Evolutionary conservation across 53 echinoderm and acorn worm species (phyloP), one percentile per base, ranked within the genome.

Genomic region (Henricia sp.): DNA sequence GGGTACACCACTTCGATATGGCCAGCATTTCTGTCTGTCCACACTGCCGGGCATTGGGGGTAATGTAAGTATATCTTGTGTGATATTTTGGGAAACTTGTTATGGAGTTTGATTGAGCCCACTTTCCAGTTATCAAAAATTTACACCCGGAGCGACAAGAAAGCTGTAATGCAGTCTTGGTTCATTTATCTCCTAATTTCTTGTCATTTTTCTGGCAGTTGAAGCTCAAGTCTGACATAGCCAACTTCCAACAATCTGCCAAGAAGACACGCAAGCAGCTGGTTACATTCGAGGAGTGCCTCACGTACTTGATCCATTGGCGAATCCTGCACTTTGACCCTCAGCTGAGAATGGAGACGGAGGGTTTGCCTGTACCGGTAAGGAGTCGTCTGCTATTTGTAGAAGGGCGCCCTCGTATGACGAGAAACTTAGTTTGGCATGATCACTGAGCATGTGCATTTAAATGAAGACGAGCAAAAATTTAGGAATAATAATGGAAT

Each of bases 51-150:
- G 91, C 24, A 90, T 92, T 43, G 96, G 92, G 67, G 97, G 97
- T 19, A 74, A 90, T 97, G 97, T 97, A 89, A 94, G 97, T 91
- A 21, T n/a, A n/a, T n/a, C n/a, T n/a, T n/a, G n/a, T n/a, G n/a
- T n/a, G n/a, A n/a, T n/a, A n/a, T n/a, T n/a, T n/a, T n/a, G n/a
- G n/a, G n/a, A n/a, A n/a, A n/a, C n/a, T n/a, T n/a, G n/a, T n/a
- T n/a, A n/a, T n/a, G n/a, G n/a, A n/a, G n/a, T n/a, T n/a, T n/a
- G n/a, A n/a, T n/a, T n/a, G n/a, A n/a, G n/a, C n/a, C n/a, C n/a
- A n/a, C n/a, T n/a, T n/a, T n/a, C n/a, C n/a, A n/a, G n/a, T n/a
- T n/a, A n/a, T n/a, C n/a, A n/a, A n/a, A 58, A 29, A 58, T 27
- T 14, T 29, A 58, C 12, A 56, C 23, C 13, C 29, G 25, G 26